These are phyloP conservation scores for Pomatorhinus ruficollis DNA, from an alignment of 2,113 vertebrate species.

Conservation along the genomic window DNA sequence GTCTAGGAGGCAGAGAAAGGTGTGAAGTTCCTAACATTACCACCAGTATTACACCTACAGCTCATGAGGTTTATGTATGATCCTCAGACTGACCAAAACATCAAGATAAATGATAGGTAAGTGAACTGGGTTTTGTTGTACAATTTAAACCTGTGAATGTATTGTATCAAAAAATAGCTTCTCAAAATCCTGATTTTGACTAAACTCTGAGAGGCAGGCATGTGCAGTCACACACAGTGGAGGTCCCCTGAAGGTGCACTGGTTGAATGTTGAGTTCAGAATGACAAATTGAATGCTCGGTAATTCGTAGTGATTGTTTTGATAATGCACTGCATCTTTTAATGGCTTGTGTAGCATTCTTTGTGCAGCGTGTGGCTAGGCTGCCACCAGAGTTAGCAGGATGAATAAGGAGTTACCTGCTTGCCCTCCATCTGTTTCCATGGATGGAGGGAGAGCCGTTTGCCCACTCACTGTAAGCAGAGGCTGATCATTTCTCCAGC, in stretches of 20 bases:
- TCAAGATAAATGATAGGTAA: conserved; percentile 99
- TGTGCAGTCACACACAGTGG: neutral
- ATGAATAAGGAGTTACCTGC: neutral
- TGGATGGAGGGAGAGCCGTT: neutral
- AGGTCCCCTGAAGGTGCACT: neutral
- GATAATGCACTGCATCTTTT: neutral
- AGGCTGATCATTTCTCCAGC: neutral
- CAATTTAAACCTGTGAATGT: neutral
- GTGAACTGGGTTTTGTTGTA: accelerated
- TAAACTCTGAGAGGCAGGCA: neutral
- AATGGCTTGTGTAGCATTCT: neutral
- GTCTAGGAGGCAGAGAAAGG: conserved; percentile 96
- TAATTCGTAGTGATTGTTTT: neutral
- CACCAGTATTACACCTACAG: conserved; percentile 96
- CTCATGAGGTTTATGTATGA: conserved; percentile 99
- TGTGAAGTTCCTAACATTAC: conserved; percentile 96
- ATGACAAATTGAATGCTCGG: neutral
- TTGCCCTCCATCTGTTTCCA: neutral
- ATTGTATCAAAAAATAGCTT: neutral
- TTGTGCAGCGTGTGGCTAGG: neutral
- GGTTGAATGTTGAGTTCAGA: neutral
- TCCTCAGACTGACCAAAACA: conserved; percentile 98
- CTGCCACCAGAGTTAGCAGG: neutral
- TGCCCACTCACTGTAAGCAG: neutral
- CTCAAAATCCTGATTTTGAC: neutral